Conservation (phyloP, 2,113 vertebrate species). For the Pelvicachromis taeniatus region DNA sequence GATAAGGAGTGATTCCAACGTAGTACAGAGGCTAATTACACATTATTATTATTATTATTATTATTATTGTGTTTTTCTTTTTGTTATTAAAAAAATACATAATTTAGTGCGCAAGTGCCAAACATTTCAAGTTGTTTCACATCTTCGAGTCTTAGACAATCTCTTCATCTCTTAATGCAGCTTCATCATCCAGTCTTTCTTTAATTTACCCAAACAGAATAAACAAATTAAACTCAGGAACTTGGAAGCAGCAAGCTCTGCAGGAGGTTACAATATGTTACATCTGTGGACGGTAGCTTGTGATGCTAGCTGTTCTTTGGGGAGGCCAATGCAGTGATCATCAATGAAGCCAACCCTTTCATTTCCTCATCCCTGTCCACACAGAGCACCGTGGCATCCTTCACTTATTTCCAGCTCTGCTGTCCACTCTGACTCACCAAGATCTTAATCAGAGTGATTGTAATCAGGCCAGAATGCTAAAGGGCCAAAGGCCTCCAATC, state of each 20-base stretch:
- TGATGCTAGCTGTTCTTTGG: conserved; percentile 70
- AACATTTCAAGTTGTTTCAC: conserved; percentile 86
- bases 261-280: conserved; percentile 70
- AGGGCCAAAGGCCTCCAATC: conserved; percentile 88
- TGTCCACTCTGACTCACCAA: conserved; percentile 85
- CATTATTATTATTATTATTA: conserved; percentile 44
- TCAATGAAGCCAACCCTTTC: conserved; percentile 69
- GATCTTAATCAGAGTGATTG: conserved; percentile 87
- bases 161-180: conserved; percentile 86
- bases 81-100: conserved; percentile 64
- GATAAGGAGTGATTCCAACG: conserved; percentile 74
- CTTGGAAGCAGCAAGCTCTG: conserved; percentile 81
- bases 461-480: conserved; percentile 95
- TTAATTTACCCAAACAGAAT: conserved; percentile 81
- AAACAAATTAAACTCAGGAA: conserved; percentile 88
- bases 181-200: conserved; percentile 64
- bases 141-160: conserved; percentile 99
- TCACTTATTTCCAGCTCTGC: conserved; percentile 76
- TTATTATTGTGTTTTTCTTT: conserved; percentile 65
- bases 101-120: conserved; percentile 88
- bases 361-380: conserved; percentile 48
- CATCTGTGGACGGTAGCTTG: conserved; percentile 76
- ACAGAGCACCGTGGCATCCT: conserved; percentile 23
- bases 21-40: conserved; percentile 69
- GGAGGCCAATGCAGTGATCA: conserved; percentile 80